Evolutionary conservation across 2,797 vertebrate species (phyloP), one percentile per base, ranked within the genome.

Genomic region (Alauda arvensis): DNA sequence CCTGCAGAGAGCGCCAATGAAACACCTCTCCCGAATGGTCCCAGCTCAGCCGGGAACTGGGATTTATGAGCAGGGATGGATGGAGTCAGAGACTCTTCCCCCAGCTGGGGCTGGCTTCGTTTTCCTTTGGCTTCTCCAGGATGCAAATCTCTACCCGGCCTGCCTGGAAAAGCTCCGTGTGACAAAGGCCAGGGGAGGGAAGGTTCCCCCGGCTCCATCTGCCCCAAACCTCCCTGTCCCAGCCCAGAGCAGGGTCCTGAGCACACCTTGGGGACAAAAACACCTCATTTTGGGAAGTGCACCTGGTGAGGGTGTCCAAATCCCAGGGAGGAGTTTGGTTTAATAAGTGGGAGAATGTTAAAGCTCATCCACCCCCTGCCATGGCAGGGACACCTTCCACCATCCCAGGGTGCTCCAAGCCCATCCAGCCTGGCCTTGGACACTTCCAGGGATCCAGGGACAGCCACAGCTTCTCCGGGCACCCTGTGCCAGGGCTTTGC

Each of bases 371-470:
- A 45, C 2, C 5, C 26, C 28, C 6, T 55, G 26, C 51, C 42
- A 12, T 6, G 33, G 6, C 68, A 37, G 48, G 21, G 37, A 31
- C n/a, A 45, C 0, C 6, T 66, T 14, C n/a, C 14, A 17, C n/a
- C 0, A 1, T 5, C 45, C n/a, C 69, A 51, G 15, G 4, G 0
- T 37, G n/a, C 37, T 59, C 39, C 63, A 43, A 68, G 7, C 17
- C 5, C 37, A 0, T 51, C 63, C 52, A 59, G 0, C 45, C 28
- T 8, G 28, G 23, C 33, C 33, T 33, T 20, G 33, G 16, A 1
- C 53, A 45, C 3, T 59, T 3, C 12, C 80, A 59, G 45, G 23
- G 61, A 51, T 66, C 1, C 45, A 67, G n/a, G 12, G 8, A 5
- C 21, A 63, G 24, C 19, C 26, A 8, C 26, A 65, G 51, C 14